Evolutionary conservation across 1,140 invertebrate species (phyloP).

Genomic region (Aphelenchoides besseyi): DNA sequence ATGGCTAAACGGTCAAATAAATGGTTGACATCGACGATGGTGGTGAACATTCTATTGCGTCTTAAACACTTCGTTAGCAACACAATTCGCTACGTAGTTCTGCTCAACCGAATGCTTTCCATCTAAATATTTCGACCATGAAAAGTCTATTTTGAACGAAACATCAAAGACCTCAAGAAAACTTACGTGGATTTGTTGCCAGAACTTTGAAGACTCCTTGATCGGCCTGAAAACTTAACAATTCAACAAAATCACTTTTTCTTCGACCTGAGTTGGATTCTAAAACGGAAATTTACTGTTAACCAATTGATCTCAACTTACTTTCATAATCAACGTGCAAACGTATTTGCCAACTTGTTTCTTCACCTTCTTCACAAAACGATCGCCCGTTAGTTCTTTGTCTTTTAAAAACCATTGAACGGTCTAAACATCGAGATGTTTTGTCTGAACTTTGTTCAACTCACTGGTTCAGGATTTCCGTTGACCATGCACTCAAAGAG

Average conservation of each 20-base stretch:
- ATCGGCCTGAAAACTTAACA: conserved; percentile 46
- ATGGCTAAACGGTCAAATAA: no score
- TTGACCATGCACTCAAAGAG: conserved; percentile 51
- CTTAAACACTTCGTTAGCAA: conserved; percentile 49
- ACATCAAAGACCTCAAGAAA: no score
- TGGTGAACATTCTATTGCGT: conserved; percentile 31
- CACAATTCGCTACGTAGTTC: conserved; percentile 39
- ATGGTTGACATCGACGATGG: no score
- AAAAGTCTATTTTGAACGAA: no score
- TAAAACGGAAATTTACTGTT: neutral
- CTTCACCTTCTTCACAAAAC: conserved; percentile 42
- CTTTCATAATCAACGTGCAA: conserved; percentile 46
- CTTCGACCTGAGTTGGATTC: neutral
- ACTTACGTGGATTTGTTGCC: conserved; percentile 42
- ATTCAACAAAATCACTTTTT: conserved; percentile 26
- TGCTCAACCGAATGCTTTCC: conserved; percentile 48
- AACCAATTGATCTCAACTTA: conserved; percentile 15
- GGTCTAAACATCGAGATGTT: no score
- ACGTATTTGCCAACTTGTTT: conserved; percentile 49
- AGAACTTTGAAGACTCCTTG: conserved; percentile 52
- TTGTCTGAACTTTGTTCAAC: no score
- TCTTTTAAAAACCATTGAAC: conserved; percentile 50
- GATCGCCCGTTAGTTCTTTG: conserved; percentile 45
- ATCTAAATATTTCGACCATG: no score
- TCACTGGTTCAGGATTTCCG: no score